Percentiles rank a stretch among this genome's conserved stretches.
Evolutionary conservation across 64 coral and sea anemone species (phyloP).

Genomic region (Pachyseris speciosa): DNA sequence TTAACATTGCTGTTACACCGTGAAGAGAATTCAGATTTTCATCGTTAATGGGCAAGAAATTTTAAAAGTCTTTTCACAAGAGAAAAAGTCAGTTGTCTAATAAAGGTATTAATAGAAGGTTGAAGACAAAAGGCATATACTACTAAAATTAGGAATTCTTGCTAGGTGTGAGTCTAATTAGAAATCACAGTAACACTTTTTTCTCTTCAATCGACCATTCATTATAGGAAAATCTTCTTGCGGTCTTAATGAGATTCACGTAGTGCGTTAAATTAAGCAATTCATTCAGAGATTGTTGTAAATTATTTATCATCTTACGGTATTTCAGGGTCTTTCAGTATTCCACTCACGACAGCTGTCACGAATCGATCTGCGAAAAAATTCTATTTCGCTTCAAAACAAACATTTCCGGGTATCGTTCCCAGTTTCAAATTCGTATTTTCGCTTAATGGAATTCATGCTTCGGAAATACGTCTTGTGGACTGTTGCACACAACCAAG

Average conservation of each 20-base stretch:
- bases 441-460: background rate
- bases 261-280: background rate
- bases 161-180: background rate
- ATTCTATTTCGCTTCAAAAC: no score
- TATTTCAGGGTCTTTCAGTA: background rate
- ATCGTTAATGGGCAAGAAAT: no score
- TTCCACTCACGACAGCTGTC: no score
- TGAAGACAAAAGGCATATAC: no score
- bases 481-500: background rate
- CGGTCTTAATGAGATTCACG: background rate
- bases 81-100: no score
- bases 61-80: no score
- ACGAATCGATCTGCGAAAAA: no score
- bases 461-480: no score
- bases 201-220: background rate
- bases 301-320: background rate
- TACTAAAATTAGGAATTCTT: no score
- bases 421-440: background rate
- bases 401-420: background rate
- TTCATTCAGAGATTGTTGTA: background rate
- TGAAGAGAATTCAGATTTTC: no score
- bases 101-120: no score
- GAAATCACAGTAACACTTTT: background rate
- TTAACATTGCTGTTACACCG: no score
- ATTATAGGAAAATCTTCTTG: background rate